Evolutionary conservation across 2,888 invertebrate species (phyloP), one percentile per base, ranked within the genome.

Genomic region (Trypoxylon attenuatum): DNA sequence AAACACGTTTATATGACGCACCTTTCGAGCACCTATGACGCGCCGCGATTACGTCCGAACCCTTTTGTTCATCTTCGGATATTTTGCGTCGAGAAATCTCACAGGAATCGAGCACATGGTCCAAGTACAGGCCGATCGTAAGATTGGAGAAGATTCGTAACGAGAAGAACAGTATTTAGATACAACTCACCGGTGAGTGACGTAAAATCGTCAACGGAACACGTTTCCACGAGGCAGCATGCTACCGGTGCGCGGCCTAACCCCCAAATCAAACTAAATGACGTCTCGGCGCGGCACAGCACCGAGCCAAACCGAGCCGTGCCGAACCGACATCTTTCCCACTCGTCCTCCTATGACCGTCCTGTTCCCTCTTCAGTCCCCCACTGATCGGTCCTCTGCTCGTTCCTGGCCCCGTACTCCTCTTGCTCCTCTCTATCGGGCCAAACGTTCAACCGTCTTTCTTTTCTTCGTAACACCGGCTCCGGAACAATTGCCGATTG

Each of bases 201-300:
- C 21, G 43, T 41, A 15, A 22, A 19, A 18, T 43, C n/a, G 29
- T 22, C 22, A 22, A 50, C 46, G 18, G n/a, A n/a, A 21, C 55
- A 59, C 59, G 55, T 67, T 64, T 52, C 6, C 10, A 29, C 38
- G 46, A 56, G 46, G 42, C 67, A 71, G 42, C 67, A 71, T 68
- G 54, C 58, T 68, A 55, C 56, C 62, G 69, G 58, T 65, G 43
- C 57, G 58, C 66, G 55, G 47, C 53, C 62, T 65, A 60, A 69
- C 67, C 67, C 66, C 18, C 54, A 55, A 67, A 64, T 59, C 39
- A 47, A 51, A 64, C 5, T 47, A 39, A 64, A 67, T 55, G 49
- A 67, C 60, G 55, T 70, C 55, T 57, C 55, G 56, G 45, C 22
- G 21, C 66, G 38, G 42, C 53, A 8, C 25, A 5, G 25, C 25